Base-by-base conservation (phyloP, 2,113 vertebrate species). In the Neolamprologus longior region DNA sequence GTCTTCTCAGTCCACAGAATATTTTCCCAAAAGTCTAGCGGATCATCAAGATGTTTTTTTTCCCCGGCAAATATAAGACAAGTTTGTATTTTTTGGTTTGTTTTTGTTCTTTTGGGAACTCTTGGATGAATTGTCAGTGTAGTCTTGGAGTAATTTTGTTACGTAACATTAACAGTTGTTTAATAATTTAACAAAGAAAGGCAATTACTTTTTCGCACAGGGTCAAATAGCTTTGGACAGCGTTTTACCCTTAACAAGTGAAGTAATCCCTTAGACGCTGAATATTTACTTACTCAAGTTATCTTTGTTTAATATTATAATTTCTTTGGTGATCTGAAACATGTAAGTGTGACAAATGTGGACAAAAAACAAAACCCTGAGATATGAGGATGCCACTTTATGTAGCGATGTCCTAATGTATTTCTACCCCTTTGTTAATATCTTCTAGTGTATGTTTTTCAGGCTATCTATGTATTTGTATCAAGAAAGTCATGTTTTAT, bases 21-120 rank as follows among this genome's bases (percentile, higher is more conserved):
- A 40, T 40, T 68, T 68, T 68, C n/a, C 33, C 35, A 68, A 68
- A 68, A 1, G 0, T 40, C n/a, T 14, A 40, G 35, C 0, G 0
- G 63, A 14, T 68, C n/a, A 2, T 68, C 63, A 68, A 40, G 1
- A 40, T 68, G 1, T 1, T 4, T 63, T 28, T n/a, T 28, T 28
- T 0, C 0, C 12, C 3, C 2, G 0, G 31, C 19, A 68, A 40
- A 68, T 68, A 40, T 68, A 37, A 40, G 19, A 9, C 63, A 40
- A 24, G 24, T 3, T n/a, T n/a, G n/a, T n/a, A n/a, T n/a, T 2
- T 21, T 13, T 21, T 37, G 17, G 31, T 37, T 68, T 13, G 10
- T 19, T 68, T 68, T 68, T 13, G 35, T 68, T 40, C 4, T 68
- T 68, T 40, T 40, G 7, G 14, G 63, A 21, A 13, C 19, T 68